phyloP scores from a whole-genome alignment of 2,797 vertebrate species.

The Chanos chanos region DNA sequence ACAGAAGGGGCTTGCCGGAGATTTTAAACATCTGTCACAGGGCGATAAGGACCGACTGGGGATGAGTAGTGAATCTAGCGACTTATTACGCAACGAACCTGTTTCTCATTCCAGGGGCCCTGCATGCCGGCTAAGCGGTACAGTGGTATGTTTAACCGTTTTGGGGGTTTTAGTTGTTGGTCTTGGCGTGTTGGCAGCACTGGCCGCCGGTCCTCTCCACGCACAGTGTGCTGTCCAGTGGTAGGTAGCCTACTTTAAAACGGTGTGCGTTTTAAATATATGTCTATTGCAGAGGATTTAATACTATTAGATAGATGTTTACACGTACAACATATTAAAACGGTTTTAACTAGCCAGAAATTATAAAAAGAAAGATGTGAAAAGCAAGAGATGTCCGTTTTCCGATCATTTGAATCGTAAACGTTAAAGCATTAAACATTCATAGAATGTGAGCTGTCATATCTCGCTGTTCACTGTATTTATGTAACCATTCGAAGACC shows the following conservation, averaged over 20 bases:
- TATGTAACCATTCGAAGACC: too few relatives aligned
- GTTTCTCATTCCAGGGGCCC: background rate
- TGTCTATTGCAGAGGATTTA: too few relatives aligned
- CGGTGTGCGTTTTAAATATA: too few relatives aligned
- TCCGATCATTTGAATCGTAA: too few relatives aligned
- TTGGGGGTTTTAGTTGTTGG: constrained; percentile 12
- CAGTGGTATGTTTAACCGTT: constrained; percentile 1
- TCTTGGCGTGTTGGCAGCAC: constrained; percentile 13
- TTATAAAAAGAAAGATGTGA: too few relatives aligned
- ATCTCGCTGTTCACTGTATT: too few relatives aligned
- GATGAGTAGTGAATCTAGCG: constrained; percentile 21
- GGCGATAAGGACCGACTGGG: constrained; percentile 2
- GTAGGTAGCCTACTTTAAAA: constrained; percentile 17
- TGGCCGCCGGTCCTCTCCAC: constrained; percentile 40
- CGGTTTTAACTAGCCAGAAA: too few relatives aligned
- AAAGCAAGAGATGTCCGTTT: too few relatives aligned
- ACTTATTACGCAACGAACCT: background rate
- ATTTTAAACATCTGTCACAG: constrained; percentile 5
- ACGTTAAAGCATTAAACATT: too few relatives aligned
- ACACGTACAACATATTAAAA: too few relatives aligned
- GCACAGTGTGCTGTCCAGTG: constrained; percentile 36
- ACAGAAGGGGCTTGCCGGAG: background rate
- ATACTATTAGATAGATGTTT: too few relatives aligned
- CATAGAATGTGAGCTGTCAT: too few relatives aligned
- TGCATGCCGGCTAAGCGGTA: background rate